Percentiles rank a stretch among this genome's conserved stretches.
Evolutionary conservation across 2,113 vertebrate species (phyloP).

Genomic region (Clarias gariepinus): DNA sequence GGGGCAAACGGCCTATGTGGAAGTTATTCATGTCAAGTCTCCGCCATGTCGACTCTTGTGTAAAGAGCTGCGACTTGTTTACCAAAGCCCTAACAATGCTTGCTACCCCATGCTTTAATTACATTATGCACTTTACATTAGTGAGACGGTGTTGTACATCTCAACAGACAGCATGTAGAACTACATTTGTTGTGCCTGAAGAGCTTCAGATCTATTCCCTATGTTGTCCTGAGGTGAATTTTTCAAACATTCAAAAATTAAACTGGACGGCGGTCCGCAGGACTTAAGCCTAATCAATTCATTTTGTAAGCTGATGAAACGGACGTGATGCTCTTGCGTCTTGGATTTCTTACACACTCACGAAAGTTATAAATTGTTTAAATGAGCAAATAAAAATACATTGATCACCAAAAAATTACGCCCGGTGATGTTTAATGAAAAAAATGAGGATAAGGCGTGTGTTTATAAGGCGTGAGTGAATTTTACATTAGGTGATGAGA

Average conservation of each 20-base stretch:
- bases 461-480: background rate
- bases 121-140: conserved; percentile 52
- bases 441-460: background rate
- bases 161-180: conserved; percentile 38
- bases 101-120: conserved; percentile 50
- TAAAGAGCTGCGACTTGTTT: conserved; percentile 53
- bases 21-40: conserved; percentile 54
- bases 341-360: background rate
- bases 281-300: background rate
- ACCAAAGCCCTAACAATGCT: conserved; percentile 43
- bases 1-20: conserved; percentile 46
- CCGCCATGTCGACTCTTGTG: conserved; percentile 45
- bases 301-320: background rate
- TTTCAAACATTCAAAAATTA: conserved; percentile 6
- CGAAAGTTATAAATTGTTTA: background rate
- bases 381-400: background rate
- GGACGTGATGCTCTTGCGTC: background rate
- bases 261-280: background rate
- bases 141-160: conserved; percentile 47
- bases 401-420: background rate
- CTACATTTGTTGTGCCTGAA: conserved; percentile 31
- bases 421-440: background rate
- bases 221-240: background rate
- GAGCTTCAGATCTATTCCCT: conserved; percentile 2
- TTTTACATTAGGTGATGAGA: background rate